Conservation (phyloP, 2,113 vertebrate genomes). For the Dissostichus mawsoni region DNA sequence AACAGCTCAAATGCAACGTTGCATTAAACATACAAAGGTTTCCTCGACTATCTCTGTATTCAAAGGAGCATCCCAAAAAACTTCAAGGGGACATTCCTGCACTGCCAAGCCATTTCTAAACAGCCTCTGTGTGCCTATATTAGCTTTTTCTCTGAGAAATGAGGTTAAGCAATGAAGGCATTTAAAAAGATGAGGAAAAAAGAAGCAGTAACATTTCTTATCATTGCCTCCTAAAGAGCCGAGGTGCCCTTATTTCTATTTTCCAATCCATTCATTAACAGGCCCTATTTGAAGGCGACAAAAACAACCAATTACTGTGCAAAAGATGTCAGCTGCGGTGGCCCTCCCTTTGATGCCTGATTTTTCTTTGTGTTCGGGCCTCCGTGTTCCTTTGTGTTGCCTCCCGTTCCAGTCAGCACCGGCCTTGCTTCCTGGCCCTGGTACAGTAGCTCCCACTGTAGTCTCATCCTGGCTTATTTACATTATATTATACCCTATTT, state of each 20-base stretch:
- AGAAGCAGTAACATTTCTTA: slow-evolving; percentile 46
- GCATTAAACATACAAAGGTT: slow-evolving; percentile 6
- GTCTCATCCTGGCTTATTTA: slow-evolving; percentile 61
- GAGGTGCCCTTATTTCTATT: slow-evolving; percentile 48
- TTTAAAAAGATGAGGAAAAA: slow-evolving; percentile 16
- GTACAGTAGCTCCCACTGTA: background rate
- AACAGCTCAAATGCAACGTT: slow-evolving; percentile 11
- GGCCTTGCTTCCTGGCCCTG: slow-evolving; percentile 35
- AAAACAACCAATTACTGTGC: slow-evolving; percentile 73
- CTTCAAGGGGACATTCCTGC: slow-evolving; percentile 31
- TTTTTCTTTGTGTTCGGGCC: slow-evolving; percentile 53
- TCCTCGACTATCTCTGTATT: slow-evolving; percentile 29
- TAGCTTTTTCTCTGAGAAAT: slow-evolving; percentile 52
- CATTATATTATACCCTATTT: slow-evolving; percentile 62
- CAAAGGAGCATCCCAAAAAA: slow-evolving; percentile 43
- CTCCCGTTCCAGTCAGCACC: slow-evolving; percentile 32
- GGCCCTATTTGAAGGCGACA: slow-evolving; percentile 48
- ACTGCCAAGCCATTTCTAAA: slow-evolving; percentile 31
- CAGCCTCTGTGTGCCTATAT: slow-evolving; percentile 48
- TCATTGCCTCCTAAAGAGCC: slow-evolving; percentile 44
- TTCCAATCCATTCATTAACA: slow-evolving; percentile 55
- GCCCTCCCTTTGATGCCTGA: slow-evolving; percentile 58
- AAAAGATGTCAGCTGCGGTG: slow-evolving; percentile 50
- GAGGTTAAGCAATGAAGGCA: slow-evolving; percentile 51
- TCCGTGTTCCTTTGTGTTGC: slow-evolving; percentile 46